These are phyloP conservation scores for Emydocephalus ijimae DNA, from an alignment of 2,113 vertebrate species.

Conservation along the genomic window DNA sequence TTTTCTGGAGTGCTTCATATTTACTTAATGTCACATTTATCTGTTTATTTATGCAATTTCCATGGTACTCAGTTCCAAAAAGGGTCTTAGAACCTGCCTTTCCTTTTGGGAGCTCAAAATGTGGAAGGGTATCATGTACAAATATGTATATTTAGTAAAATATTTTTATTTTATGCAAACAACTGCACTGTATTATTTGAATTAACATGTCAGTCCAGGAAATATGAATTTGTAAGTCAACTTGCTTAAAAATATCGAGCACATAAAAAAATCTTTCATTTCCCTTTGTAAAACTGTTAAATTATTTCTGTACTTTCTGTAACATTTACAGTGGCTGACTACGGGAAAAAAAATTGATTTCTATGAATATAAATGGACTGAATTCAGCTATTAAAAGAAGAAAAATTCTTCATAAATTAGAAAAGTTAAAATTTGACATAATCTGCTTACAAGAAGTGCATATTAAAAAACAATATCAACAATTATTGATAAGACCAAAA, in stretches of 20 bases:
- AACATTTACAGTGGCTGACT: no score
- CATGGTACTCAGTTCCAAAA: neutral
- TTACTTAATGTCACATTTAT: neutral
- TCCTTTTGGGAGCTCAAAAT: neutral
- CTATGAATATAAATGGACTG: no score
- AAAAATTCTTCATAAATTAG: no score
- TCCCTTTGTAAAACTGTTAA: neutral
- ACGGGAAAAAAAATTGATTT: no score
- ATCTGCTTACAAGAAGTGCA: no score
- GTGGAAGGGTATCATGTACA: neutral
- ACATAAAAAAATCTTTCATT: neutral
- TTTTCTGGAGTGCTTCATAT: neutral
- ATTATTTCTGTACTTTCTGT: neutral
- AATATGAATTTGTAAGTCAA: neutral
- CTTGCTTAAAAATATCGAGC: neutral
- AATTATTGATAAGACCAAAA: no score
- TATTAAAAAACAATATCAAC: no score
- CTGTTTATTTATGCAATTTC: neutral
- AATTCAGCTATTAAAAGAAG: no score
- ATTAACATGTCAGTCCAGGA: neutral
- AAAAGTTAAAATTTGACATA: no score
- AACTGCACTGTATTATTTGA: neutral
- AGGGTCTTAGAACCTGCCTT: neutral
- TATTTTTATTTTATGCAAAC: neutral
- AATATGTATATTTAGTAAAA: neutral